A percentile compares a stretch with the other conserved stretches of the same genome.
Conservation (phyloP, 2,113 vertebrate species). For the Arenaria interpres region DNA sequence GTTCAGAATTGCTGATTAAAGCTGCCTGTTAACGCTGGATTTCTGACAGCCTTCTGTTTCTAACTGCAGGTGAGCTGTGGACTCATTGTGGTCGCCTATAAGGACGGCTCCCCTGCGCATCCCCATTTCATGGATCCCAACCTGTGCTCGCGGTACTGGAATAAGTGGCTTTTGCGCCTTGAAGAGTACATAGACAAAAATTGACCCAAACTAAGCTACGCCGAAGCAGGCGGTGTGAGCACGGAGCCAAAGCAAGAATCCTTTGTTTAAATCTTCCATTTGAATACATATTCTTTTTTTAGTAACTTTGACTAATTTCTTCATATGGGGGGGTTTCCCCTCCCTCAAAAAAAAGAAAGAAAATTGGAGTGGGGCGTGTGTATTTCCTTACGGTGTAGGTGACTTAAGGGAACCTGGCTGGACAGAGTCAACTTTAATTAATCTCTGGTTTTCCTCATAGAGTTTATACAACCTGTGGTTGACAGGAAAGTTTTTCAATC, state of each 20-base stretch:
- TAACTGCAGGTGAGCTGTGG: conserved; percentile 84
- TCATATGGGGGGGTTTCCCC: background rate
- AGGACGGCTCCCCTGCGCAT: conserved; percentile 90
- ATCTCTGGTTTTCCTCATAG: background rate
- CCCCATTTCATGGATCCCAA: conserved; percentile 81
- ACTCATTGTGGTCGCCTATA: conserved; percentile 94
- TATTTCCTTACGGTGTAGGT: background rate
- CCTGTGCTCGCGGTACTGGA: conserved; percentile 86
- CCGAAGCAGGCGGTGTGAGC: background rate
- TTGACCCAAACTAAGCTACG: background rate
- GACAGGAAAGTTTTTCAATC: background rate
- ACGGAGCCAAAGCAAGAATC: background rate
- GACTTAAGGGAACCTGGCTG: background rate
- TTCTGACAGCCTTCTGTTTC: background rate
- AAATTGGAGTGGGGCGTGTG: background rate
- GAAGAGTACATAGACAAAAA: conserved; percentile 82
- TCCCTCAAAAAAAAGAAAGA: accelerated
- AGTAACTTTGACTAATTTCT: background rate
- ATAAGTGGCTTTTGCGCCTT: conserved; percentile 89
- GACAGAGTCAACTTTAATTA: background rate
- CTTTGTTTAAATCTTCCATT: background rate
- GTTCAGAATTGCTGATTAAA: background rate
- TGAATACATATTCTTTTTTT: background rate
- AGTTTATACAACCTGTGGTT: background rate
- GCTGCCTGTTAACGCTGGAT: background rate